Base-by-base conservation (phyloP, 2,888 invertebrate species). In the Lottia scabra region DNA sequence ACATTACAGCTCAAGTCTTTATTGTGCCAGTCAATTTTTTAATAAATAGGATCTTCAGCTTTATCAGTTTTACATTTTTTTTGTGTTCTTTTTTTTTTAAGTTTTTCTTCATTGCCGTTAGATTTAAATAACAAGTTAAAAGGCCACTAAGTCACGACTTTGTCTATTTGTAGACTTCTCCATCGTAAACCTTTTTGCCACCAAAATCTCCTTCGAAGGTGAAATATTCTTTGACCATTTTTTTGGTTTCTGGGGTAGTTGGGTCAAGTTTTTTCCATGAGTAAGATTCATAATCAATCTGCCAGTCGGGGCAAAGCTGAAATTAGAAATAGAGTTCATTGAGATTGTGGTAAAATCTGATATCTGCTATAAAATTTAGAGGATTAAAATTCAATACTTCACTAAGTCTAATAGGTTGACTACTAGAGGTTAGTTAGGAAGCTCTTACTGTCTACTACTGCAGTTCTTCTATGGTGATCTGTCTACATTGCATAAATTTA, bases 201-300 rank as follows among this genome's bases (percentile, higher is more conserved):
- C 92, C 90, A 89, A 94, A 95, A 90, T 98, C 96, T 77, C 97
- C 98, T 83, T 92, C 92, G 97, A 97, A 97, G 63, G 95, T 93
- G 91, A 98, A 94, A 91, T 98, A 98, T 86, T 97, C 94, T 78
- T 93, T 91, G 16, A 99, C 96, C 72, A 97, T 89, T 82, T 94
- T 92, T 92, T 96, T 97, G 70, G 97, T 96, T 86, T 94, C 94
- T 72, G 93, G 93, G 70, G 92, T 92, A 78, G 92, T 91, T 27
- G 96, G 92, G 90, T 99, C 96, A 78, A 99, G 92, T 91, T 98
- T 98, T 86, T 93, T 95, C 99, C 99, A 99, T 70, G 92, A 92
- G 90, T 99, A 99, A 12, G 95, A 95, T 91, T 98, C 98, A 89
- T 97, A 99, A 91, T 99, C 99, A 68, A 98, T 93, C 91, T 96